A percentile compares a stretch with the other conserved stretches of the same genome.
Evolutionary conservation across 2,797 vertebrate species (phyloP).

Genomic region (Brotogeris chrysoptera): DNA sequence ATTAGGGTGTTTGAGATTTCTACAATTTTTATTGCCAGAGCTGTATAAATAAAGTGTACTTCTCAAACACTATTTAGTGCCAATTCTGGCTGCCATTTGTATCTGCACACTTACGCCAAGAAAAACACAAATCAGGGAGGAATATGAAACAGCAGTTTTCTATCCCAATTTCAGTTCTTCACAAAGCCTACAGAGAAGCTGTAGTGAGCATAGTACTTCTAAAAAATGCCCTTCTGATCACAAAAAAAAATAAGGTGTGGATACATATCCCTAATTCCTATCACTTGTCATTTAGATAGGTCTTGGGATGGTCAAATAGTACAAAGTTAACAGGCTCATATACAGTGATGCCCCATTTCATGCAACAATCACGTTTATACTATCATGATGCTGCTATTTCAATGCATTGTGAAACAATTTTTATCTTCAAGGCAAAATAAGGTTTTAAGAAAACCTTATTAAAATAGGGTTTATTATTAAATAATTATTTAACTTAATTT

Average conservation of each 20-base stretch:
- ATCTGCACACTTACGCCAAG: background rate
- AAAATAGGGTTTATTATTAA: too few relatives aligned
- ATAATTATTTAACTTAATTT: too few relatives aligned
- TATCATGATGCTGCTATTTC: background rate
- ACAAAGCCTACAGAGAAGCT: background rate
- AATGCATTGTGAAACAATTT: background rate
- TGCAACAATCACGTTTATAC: background rate
- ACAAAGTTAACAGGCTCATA: background rate
- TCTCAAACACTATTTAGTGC: background rate
- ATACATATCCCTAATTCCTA: background rate
- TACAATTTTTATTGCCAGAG: background rate
- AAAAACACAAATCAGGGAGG: background rate
- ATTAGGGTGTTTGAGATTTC: background rate
- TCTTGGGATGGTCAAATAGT: background rate
- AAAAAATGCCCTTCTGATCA: background rate
- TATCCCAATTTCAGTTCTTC: background rate
- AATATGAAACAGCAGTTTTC: background rate
- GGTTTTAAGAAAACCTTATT: background rate
- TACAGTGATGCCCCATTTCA: background rate
- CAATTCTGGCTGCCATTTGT: background rate
- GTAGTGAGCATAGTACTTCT: background rate
- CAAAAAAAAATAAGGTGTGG: background rate
- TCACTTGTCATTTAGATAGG: background rate
- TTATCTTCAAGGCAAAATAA: background rate
- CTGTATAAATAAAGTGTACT: background rate